Evolutionary conservation across 1,140 invertebrate genomes (phyloP).

Genomic region (Apis dorsata): DNA sequence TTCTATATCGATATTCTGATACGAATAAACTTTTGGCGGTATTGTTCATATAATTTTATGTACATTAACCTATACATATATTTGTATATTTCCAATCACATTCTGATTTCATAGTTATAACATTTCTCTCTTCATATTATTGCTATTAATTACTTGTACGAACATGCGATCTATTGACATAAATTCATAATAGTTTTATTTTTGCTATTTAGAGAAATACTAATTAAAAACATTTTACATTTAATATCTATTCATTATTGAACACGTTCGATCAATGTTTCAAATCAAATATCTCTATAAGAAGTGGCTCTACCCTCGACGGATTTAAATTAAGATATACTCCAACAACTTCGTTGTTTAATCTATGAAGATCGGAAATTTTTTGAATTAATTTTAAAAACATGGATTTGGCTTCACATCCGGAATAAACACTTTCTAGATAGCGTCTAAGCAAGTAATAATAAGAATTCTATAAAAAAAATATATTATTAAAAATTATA

Average conservation of each 20-base stretch:
- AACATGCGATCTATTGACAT: slow-evolving; percentile 19
- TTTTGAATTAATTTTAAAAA: slow-evolving; percentile 94
- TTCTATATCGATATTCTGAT: background rate
- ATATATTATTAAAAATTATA: slow-evolving; percentile 25
- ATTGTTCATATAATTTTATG: slow-evolving; percentile 15
- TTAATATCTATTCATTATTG: background rate
- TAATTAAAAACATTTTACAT: background rate
- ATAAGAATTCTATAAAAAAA: slow-evolving; percentile 88
- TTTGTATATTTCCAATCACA: background rate
- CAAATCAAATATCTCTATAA: slow-evolving; percentile 96
- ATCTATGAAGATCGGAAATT: slow-evolving; percentile 90
- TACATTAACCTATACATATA: slow-evolving; percentile 4
- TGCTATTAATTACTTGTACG: slow-evolving; percentile 35
- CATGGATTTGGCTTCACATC: slow-evolving; percentile 90
- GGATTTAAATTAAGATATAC: slow-evolving; percentile 95
- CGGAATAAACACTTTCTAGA: slow-evolving; percentile 89
- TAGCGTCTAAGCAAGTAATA: slow-evolving; percentile 93
- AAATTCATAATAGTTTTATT: background rate
- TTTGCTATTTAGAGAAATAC: background rate
- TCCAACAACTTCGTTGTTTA: slow-evolving; percentile 92
- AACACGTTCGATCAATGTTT: slow-evolving; percentile 80
- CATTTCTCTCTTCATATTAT: slow-evolving; percentile 12
- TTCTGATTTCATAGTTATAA: background rate
- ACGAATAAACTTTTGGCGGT: background rate
- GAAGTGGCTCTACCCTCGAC: slow-evolving; percentile 91